Percentiles rank a stretch among this genome's conserved stretches.
Conservation (phyloP, 2,113 vertebrate species). For the Ailurus styani region DNA sequence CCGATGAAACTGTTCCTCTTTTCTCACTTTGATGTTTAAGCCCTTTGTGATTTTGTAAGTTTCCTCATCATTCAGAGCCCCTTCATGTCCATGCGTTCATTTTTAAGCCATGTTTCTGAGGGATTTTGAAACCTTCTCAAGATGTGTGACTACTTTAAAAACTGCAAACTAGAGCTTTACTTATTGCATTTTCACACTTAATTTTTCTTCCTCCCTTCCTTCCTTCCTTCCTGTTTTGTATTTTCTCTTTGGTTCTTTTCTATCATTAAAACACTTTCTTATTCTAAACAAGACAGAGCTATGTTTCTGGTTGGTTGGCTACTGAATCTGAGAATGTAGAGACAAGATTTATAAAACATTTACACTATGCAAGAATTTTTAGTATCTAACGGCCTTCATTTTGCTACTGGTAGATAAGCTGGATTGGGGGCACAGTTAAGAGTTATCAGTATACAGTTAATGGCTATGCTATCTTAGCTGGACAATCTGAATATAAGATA, state of each 20-base stretch:
- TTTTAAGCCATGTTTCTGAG: not conserved
- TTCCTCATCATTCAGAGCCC: not conserved
- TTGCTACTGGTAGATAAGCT: conserved; percentile 30
- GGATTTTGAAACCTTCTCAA: not conserved
- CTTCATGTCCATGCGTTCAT: not conserved
- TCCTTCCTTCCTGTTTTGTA: not conserved
- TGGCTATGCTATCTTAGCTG: conserved; percentile 61
- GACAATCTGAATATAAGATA: conserved; percentile 56
- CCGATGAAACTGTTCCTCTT: not conserved
- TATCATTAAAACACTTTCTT: not conserved
- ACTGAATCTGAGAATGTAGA: not conserved
- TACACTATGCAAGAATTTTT: not conserved
- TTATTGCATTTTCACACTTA: not conserved
- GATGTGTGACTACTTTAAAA: not conserved
- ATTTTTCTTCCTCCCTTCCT: not conserved
- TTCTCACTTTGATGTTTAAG: not conserved
- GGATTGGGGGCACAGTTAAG: conserved; percentile 22
- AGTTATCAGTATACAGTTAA: conserved; percentile 53
- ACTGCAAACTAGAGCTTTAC: not conserved
- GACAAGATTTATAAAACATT: conserved; percentile 4
- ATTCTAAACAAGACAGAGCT: not conserved
- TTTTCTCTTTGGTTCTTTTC: not conserved
- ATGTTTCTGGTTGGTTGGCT: not conserved
- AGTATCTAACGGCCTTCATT: conserved; percentile 18
- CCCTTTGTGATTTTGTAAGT: not conserved